Evolutionary conservation across 2,113 vertebrate species (phyloP), one percentile per base, ranked within the genome.

Genomic region (Apaloderma vittatum): DNA sequence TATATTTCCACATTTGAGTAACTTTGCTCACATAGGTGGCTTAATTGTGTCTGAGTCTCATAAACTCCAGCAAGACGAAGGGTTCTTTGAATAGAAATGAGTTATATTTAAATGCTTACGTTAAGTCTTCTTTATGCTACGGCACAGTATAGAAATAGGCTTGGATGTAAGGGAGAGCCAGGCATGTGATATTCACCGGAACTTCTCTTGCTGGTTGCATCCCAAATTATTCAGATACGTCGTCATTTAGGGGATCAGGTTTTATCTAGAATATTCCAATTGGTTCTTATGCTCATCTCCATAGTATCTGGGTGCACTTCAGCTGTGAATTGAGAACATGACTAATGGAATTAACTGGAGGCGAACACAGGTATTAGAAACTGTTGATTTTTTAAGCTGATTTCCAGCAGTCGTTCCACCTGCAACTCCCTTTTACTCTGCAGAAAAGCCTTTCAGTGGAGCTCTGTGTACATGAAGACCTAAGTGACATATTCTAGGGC

Each of bases 291-390:
- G 73, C 86, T 94, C 88, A 75, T 96, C 83, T 88, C 68, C 57
- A 13, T 75, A 92, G n/a, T 65, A 52, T 87, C 86, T 89, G 80
- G 34, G 65, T 65, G 66, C 82, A 71, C 84, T 95, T 72, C 62
- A 70, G 86, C 20, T 2, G 1, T 91, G 86, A 92, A 87, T 24
- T 87, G 83, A 89, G 91, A 95, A 92, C 86, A 85, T 95, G 92
- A 91, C 91, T 97, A 97, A 96, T 92, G 83, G 80, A 62, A 94
- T 95, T 97, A 96, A 91, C 91, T 43, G 80, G 57, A 96, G 86
- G 88, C 86, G 89, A 82, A 85, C 82, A 88, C 73, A 85, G 91
- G 80, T 95, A 86, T 94, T 94, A 95, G 86, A 55, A 93, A 45
- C 54, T 87, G 94, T 95, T 95, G 86, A 91, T 94, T 94, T 97